Evolutionary conservation across 1,140 invertebrate genomes (phyloP).

Genomic region (Drosophila lowei): DNA sequence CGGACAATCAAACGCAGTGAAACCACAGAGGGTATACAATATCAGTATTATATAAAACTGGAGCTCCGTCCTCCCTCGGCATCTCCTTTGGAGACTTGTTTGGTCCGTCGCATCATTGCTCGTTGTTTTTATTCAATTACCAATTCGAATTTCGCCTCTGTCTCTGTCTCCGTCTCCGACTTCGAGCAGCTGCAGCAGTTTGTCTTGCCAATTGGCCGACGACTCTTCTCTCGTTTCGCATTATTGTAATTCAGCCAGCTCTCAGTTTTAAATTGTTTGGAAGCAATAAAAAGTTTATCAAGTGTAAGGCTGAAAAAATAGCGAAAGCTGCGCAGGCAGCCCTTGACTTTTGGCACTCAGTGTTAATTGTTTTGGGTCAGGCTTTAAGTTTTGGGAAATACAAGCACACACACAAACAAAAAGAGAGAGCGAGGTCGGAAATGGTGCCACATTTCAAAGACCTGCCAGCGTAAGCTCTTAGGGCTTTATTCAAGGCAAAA

Average conservation of each 20-base stretch:
- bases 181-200: conserved; percentile 49
- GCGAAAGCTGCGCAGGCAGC: conserved; percentile 25
- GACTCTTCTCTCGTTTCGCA: conserved; percentile 10
- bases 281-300: conserved; percentile 81
- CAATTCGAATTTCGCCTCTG: conserved; percentile 46
- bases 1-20: conserved; percentile 59
- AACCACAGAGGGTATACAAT: conserved; percentile 24
- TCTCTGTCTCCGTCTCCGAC: background rate
- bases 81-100: conserved; percentile 42
- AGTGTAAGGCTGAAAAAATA: conserved; percentile 51
- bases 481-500: conserved; percentile 43
- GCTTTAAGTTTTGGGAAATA: conserved; percentile 44
- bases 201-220: conserved; percentile 47
- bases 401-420: background rate
- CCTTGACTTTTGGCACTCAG: conserved; percentile 67
- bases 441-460: conserved; percentile 43
- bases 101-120: conserved; percentile 44
- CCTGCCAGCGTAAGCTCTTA: conserved; percentile 42
- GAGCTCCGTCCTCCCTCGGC: background rate
- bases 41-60: background rate
- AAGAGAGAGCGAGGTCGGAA: conserved; percentile 22
- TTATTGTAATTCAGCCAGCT: conserved; percentile 57
- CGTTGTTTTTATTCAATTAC: conserved; percentile 78
- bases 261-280: conserved; percentile 77
- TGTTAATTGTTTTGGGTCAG: conserved; percentile 72